Percentiles rank a stretch among this genome's conserved stretches.
Evolutionary conservation across 2,888 invertebrate genomes (phyloP).

Genomic region (Mesochorus sp.): DNA sequence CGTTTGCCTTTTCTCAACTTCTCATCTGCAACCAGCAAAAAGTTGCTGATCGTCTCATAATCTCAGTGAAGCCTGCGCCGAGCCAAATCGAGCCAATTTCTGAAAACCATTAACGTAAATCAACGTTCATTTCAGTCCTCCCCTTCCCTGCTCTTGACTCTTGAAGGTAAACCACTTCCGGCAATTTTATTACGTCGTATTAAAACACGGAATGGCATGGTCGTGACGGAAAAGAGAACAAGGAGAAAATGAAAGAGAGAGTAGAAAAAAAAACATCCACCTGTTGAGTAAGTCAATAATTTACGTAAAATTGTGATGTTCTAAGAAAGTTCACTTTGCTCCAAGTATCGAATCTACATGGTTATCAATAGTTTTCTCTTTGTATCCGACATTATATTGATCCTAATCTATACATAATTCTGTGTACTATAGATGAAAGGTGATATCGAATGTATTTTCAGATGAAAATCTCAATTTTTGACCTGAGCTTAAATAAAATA

Average conservation of each 20-base stretch:
- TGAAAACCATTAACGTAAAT: conserved; percentile 54
- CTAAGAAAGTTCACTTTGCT: conserved; percentile 9
- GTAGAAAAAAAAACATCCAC: conserved; percentile 35
- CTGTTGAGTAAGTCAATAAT: conserved; percentile 57
- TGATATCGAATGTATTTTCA: too few species aligned
- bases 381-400: background rate
- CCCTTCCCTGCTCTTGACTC: background rate
- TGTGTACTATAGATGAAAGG: too few species aligned
- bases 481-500: too few species aligned
- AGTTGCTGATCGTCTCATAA: conserved; percentile 23
- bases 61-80: background rate
- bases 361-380: conserved; percentile 16
- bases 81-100: conserved; percentile 47
- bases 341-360: conserved; percentile 19
- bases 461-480: too few species aligned
- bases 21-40: background rate
- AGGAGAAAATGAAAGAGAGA: background rate
- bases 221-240: background rate
- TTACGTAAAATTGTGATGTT: conserved; percentile 29
- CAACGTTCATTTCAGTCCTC: conserved; percentile 4
- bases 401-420: background rate
- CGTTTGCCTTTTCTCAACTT: background rate
- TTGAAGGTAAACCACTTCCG: conserved; percentile 13
- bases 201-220: conserved; percentile 28
- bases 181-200: conserved; percentile 49